Percentiles rank a stretch among this genome's conserved stretches.
These are phyloP conservation scores for Leptoteleia sp. DNA, from an alignment of 1,140 invertebrate species.

Conservation along the genomic window DNA sequence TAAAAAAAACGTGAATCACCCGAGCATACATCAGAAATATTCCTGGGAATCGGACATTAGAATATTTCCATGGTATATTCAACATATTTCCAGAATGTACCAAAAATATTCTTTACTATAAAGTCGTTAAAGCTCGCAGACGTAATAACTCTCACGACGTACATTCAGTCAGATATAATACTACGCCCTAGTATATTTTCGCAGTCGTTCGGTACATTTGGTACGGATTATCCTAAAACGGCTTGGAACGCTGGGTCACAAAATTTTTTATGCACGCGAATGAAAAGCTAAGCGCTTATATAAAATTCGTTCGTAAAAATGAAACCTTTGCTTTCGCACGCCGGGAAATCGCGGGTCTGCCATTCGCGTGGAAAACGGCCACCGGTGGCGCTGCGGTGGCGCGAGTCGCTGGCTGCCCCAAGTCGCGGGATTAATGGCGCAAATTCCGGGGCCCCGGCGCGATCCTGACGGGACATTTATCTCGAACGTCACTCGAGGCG, in stretches of 20 bases:
- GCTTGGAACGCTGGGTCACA: background rate
- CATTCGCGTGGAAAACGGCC: constrained; percentile 66
- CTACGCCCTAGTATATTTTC: no score
- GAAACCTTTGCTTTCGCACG: constrained; percentile 18
- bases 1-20: no score
- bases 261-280: constrained; percentile 1
- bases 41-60: no score
- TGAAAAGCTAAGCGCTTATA: background rate
- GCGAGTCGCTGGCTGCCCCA: constrained; percentile 10
- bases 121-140: no score
- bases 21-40: no score
- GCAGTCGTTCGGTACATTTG: background rate
- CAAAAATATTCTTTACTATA: no score
- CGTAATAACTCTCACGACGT: no score
- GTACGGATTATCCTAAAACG: constrained; percentile 10
- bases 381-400: constrained; percentile 12
- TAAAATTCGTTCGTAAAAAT: constrained; percentile 12
- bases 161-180: no score
- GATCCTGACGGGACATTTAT: constrained; percentile 72
- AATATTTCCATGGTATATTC: no score
- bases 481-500: constrained; percentile 71
- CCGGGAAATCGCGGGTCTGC: constrained; percentile 20
- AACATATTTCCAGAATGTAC: no score
- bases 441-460: no score
- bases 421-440: no score